Base-by-base conservation (phyloP, 2,888 invertebrate species). In the Eustalomyia histrio region DNA sequence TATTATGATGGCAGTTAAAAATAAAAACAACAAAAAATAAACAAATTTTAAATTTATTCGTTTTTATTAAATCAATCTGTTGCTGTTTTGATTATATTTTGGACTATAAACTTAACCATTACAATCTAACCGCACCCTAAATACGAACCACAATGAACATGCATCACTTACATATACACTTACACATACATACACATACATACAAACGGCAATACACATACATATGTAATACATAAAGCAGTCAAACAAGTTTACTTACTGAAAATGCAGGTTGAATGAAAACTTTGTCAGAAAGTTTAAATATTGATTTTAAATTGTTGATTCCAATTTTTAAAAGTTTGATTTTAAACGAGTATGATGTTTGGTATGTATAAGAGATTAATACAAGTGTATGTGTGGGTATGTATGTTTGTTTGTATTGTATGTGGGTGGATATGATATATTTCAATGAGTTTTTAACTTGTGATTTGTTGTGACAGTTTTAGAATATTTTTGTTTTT, bases 381-480 rank as follows among this genome's bases (percentile, higher is more conserved):
- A n/a, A n/a, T n/a, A n/a, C n/a, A n/a, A n/a, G n/a, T n/a, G n/a
- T n/a, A n/a, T n/a, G n/a, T n/a, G n/a, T n/a, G n/a, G n/a, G n/a
- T n/a, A n/a, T 21, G 4, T 35, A 6, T 58, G 4, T n/a, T 0
- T 35, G 12, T 43, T 2, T 47, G 24, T 24, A 14, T 43, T n/a
- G n/a, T n/a, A n/a, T n/a, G 18, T 43, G 39, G 18, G 18, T 43
- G 4, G 1, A 14, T 39, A 2, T 58, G 16, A 29, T 35, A 12
- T 35, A 60, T 18, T 21, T 61, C 18, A 61, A 24, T 21, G 18
- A 47, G 10, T 8, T 47, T 29, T 24, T 43, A 24, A 47, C 24
- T 24, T 24, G 43, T 63, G 61, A 63, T 43, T 63, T 63, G 47
- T 63, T 63, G 43, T 63, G 61, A 63, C 47, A 63, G 61, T 63